Conservation (phyloP, 2,797 vertebrate species). For the Carcharodon carcharias region DNA sequence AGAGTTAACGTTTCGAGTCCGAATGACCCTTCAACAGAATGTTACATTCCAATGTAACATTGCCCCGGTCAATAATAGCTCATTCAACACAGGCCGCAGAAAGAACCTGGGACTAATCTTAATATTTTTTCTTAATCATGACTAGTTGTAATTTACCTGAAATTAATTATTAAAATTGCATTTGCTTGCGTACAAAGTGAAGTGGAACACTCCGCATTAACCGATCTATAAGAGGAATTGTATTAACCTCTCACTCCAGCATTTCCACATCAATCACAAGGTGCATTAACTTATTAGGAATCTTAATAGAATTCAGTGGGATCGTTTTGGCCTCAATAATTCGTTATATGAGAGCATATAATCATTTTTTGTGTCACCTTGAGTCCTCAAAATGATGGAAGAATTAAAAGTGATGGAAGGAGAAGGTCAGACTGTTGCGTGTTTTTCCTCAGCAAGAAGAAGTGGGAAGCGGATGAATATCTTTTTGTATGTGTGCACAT, state of each 20-base stretch:
- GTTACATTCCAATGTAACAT: too few species aligned
- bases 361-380: conserved; percentile 24
- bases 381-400: neutral
- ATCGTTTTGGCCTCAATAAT: neutral
- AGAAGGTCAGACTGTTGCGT: neutral
- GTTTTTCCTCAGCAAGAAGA: neutral
- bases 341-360: neutral
- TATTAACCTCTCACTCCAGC: neutral
- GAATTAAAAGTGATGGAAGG: neutral
- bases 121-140: neutral
- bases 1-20: too few species aligned
- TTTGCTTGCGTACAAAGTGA: neutral
- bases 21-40: too few species aligned
- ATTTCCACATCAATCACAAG: neutral
- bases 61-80: neutral
- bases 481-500: neutral
- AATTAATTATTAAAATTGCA: neutral
- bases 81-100: neutral
- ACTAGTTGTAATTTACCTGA: neutral
- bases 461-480: neutral
- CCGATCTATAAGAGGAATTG: neutral
- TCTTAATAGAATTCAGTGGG: neutral
- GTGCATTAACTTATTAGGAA: neutral
- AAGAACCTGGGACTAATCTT: neutral
- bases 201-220: neutral